phyloP scores from a whole-genome alignment of 2,888 invertebrate species.

The Tenthredo distinguenda region DNA sequence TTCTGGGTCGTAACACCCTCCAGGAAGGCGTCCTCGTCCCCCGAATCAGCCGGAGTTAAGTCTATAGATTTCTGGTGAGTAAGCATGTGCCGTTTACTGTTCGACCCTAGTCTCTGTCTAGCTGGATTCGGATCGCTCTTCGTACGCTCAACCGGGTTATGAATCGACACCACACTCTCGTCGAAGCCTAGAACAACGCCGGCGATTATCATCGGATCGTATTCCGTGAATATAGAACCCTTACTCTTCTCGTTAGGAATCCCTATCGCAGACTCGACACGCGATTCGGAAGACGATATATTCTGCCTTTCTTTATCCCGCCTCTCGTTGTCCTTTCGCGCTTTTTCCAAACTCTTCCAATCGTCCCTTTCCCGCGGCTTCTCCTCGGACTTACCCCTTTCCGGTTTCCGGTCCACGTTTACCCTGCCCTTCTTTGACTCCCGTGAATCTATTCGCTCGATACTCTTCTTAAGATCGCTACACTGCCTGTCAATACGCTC shows the following conservation, averaged over 20 bases:
- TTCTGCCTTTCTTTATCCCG: conserved; percentile 70
- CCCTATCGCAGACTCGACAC: conserved; percentile 68
- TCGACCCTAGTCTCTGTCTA: conserved; percentile 86
- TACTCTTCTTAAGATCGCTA: conserved; percentile 59
- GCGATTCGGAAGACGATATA: conserved; percentile 69
- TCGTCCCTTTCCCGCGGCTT: conserved; percentile 74
- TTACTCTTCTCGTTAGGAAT: conserved; percentile 67
- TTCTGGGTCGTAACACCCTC: conserved; percentile 79
- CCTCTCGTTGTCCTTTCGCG: conserved; percentile 72
- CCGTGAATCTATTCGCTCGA: conserved; percentile 64
- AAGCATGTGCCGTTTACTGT: conserved; percentile 87
- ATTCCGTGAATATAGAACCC: conserved; percentile 80
- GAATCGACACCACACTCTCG: conserved; percentile 72
- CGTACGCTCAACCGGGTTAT: conserved; percentile 88
- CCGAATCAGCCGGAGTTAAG: conserved; percentile 90
- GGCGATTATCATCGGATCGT: conserved; percentile 84
- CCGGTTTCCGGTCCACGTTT: conserved; percentile 51
- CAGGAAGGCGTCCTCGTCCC: conserved; percentile 89
- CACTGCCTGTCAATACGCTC: conserved; percentile 67
- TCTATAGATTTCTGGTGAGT: conserved; percentile 94
- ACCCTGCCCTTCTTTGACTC: conserved; percentile 59
- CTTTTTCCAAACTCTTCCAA: conserved; percentile 74
- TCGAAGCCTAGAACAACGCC: conserved; percentile 75
- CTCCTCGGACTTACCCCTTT: conserved; percentile 66
- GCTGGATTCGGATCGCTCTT: conserved; percentile 93